Base-by-base conservation (phyloP, 1,140 invertebrate species). In the Choristoneura fumiferana region DNA sequence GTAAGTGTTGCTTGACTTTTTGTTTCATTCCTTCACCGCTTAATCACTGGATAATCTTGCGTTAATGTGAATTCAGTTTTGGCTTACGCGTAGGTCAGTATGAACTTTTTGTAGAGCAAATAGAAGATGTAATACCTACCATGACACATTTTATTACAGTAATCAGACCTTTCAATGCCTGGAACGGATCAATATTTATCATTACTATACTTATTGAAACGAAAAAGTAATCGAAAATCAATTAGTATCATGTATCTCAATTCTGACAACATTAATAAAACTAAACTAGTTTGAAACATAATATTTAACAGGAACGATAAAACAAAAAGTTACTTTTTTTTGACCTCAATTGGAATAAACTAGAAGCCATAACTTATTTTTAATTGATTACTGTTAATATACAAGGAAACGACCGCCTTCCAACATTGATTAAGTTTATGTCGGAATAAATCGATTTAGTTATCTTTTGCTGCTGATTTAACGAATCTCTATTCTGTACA, bases 11-110 rank as follows among this genome's bases (percentile, higher is more conserved):
- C 60, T 60, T 35, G 67, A 78, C 73, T 84, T 85, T 86, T 88
- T 88, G 77, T 83, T 80, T 78, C 67, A 70, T 78, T 76, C 73
- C 58, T 62, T 73, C 58, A 38, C 75, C 62, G 72, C 75, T 86
- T 84, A 86, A 86, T 87, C 82, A 87, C 78, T 76, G 71, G 66
- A 77, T 76, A 72, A 83, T 85, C 76, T 82, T 65, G 65, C 60
- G 49, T 61, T 80, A 82, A 83, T 81, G 72, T 69, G 71, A 71
- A 80, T 79, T 74, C 68, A 69, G 67, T 72, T 71, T 67, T 55
- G 67, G 65, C 61, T 71, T 62, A 57, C 58, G 54, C 52, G 36
- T 29, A 6, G 6, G 6, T 2, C 22, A 2, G 22, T 3, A 29
- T 29, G 22, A 29, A 29, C 2, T 29, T 2, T 6, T 29, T 29